Evolutionary conservation across 1,140 invertebrate species (phyloP), one percentile per base, ranked within the genome.

Genomic region (Bombus difficillimus): DNA sequence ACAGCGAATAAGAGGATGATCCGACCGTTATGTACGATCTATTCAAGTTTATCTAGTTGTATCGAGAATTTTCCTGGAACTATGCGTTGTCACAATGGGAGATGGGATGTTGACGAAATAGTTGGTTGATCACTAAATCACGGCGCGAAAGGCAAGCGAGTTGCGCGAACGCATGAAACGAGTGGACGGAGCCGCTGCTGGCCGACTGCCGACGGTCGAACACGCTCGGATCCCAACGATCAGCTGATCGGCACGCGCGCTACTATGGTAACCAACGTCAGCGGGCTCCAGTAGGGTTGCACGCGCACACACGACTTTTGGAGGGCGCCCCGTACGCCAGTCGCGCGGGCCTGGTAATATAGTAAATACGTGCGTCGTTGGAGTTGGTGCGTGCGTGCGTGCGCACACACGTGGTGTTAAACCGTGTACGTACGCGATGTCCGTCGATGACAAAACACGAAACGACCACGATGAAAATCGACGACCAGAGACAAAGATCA

Each of bases 171-270:
- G 68, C 75, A 80, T 71, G 59, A n/a, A 90, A 90, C 86, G 59
- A 80, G 66, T 76, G 78, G 75, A 72, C 80, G 81, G 68, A 79
- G 62, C 78, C 78, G 75, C 83, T 72, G 77, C 34, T 72, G 75
- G 71, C 68, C 72, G 74, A 83, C 64, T 83, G 88, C 83, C 83
- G 81, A 83, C 87, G 85, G 72, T 86, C 76, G 80, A 81, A 78
- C 82, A 66, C 47, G 82, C 68, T 79, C 80, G 76, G 66, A 13
- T 71, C 57, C 59, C 81, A 59, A 74, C 88, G 91, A 94, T 94
- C 94, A 94, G 94, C 94, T 94, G 94, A 94, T 94, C 91, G 93
- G 89, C 92, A 93, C 92, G 93, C 93, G 93, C 92, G 91, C 81
- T 92, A 83, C 92, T 92, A 92, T 90, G 91, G 87, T 87, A 91